Evolutionary conservation across 2,113 vertebrate species (phyloP), one percentile per base, ranked within the genome.

Genomic region (Corvus cornix): DNA sequence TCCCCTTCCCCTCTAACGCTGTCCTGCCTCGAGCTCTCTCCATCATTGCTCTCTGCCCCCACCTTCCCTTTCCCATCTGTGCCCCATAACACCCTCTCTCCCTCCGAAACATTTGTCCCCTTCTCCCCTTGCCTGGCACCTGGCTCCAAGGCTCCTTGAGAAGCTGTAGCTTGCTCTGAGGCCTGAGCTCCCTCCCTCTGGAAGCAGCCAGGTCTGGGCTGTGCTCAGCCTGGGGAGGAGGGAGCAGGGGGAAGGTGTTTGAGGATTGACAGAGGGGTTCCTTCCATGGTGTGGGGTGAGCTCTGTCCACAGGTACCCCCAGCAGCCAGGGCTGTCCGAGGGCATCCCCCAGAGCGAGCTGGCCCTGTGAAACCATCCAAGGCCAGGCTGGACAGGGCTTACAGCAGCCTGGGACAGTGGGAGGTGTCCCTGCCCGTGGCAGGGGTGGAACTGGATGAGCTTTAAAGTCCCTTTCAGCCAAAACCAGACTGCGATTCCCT

Each of bases 111-210:
- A 33, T 30, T 3, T 27, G 67, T 60, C 59, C 37, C 56, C 31
- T 49, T 30, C 4, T 62, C 41, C 28, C 20, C 37, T 4, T 1
- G 31, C 33, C 60, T 4, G 3, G 74, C 44, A 11, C 18, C n/a
- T 21, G 49, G 6, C 77, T n/a, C 2, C 2, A 13, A 30, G 84
- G 26, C 7, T 2, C 2, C 14, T n/a, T 15, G 27, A 48, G 58
- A 16, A 44, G 58, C 30, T 26, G 60, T 1, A 1, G 23, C 16
- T 41, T 13, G 39, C 84, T 83, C 23, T 2, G 6, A 39, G 84
- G n/a, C 2, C 48, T 2, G 28, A 66, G 56, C 70, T 41, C 4
- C 1, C 9, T 8, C n/a, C 31, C 26, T 16, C 2, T 1, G 9
- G 62, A 49, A 39, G 69, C 53, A 67, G 51, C 46, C 46, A 14